These are phyloP conservation scores for Siniperca scherzeri DNA, from an alignment of 2,797 vertebrate species.

Conservation along the genomic window DNA sequence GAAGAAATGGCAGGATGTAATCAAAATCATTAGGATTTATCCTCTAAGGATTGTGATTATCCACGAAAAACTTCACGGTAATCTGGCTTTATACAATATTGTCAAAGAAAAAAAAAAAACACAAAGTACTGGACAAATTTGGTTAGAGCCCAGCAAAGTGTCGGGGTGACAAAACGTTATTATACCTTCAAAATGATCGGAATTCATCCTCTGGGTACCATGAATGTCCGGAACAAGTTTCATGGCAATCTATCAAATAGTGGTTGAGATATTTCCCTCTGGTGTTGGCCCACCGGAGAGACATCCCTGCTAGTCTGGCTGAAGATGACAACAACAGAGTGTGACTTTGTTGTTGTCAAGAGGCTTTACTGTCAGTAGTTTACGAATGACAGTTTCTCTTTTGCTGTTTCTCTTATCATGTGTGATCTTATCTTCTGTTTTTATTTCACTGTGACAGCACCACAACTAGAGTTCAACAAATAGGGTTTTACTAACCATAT, in stretches of 20 bases:
- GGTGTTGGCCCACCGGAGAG: not conserved
- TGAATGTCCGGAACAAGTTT: not conserved
- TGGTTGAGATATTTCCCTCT: not conserved
- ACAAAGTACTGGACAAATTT: no score
- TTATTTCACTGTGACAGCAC: not conserved
- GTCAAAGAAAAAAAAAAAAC: no score
- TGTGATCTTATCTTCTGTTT: constrained; percentile 27
- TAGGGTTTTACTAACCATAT: not conserved
- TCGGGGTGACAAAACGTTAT: not conserved
- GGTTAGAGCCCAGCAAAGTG: not conserved
- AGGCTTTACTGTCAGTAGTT: constrained; percentile 1
- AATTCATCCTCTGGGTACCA: not conserved
- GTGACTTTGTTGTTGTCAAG: not conserved
- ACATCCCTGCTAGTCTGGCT: not conserved
- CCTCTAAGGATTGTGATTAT: not conserved
- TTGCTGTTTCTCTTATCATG: constrained; percentile 7
- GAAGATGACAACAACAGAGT: not conserved
- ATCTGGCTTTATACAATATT: not conserved
- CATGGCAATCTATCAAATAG: not conserved
- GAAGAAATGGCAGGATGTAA: not conserved
- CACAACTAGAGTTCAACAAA: not conserved
- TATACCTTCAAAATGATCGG: not conserved
- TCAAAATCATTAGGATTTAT: not conserved
- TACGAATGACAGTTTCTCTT: not conserved
- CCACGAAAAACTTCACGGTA: not conserved